Evolutionary conservation across 2,113 vertebrate genomes (phyloP).

Genomic region (Natator depressus): DNA sequence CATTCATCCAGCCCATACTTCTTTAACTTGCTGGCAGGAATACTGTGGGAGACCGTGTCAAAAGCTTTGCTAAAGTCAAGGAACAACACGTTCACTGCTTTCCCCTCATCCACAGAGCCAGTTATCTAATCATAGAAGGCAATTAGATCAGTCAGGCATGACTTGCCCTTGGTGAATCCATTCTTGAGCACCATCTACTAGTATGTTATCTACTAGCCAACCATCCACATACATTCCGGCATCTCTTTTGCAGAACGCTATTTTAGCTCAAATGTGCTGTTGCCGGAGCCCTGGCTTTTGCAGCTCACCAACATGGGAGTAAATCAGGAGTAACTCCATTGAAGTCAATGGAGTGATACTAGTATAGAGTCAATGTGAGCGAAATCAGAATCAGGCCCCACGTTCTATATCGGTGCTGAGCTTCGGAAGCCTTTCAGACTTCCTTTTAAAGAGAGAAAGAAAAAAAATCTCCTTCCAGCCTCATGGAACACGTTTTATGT

Average conservation of each 20-base stretch:
- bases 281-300: fast-evolving
- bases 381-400: background rate
- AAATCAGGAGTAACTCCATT: fast-evolving
- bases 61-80: no score
- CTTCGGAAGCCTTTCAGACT: background rate
- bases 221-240: background rate
- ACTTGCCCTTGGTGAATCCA: no score
- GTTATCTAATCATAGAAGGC: no score
- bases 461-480: background rate
- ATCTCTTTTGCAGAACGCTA: background rate
- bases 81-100: no score
- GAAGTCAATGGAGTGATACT: background rate
- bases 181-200: background rate
- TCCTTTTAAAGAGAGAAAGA: background rate
- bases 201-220: background rate
- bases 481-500: background rate
- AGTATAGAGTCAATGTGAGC: background rate
- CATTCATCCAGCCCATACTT: no score
- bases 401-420: fast-evolving
- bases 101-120: no score
- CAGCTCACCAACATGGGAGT: background rate
- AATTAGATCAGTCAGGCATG: no score
- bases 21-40: no score
- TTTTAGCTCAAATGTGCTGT: fast-evolving
- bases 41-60: no score